A percentile compares a stretch with the other conserved stretches of the same genome.
Conservation (phyloP, 2,888 invertebrate genomes). For the Protodeltote pygarga region DNA sequence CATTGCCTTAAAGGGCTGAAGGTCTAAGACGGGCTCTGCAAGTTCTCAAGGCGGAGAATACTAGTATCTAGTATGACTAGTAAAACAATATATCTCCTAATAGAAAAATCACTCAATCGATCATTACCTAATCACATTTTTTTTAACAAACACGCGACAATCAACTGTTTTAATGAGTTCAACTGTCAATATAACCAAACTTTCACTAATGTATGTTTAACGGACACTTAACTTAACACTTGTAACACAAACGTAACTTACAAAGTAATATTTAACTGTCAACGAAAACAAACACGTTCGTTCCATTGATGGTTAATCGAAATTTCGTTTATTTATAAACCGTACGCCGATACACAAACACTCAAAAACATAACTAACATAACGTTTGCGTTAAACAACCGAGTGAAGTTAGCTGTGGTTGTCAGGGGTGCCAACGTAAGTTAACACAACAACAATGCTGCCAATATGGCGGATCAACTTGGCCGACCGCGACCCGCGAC, state of each 20-base stretch:
- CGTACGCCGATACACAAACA: slow-evolving; percentile 55
- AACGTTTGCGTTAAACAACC: slow-evolving; percentile 74
- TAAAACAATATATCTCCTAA: slow-evolving; percentile 5
- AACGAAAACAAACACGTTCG: slow-evolving; percentile 44
- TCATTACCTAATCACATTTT: slow-evolving; percentile 43
- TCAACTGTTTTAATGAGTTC: slow-evolving; percentile 46
- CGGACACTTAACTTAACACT: slow-evolving; percentile 35
- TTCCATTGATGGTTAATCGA: slow-evolving; percentile 65
- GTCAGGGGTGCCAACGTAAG: slow-evolving; percentile 37
- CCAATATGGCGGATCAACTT: slow-evolving; percentile 40
- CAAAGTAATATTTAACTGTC: slow-evolving; percentile 16
- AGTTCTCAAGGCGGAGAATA: slow-evolving; percentile 55
- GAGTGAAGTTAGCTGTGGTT: slow-evolving; percentile 68
- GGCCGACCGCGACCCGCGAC: slow-evolving; percentile 50
- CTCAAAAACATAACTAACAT: slow-evolving; percentile 79
- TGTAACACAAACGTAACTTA: slow-evolving; percentile 25
- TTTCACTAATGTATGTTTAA: slow-evolving; percentile 59
- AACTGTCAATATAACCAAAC: slow-evolving; percentile 79
- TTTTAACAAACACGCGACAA: slow-evolving; percentile 19
- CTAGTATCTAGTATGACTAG: slow-evolving; percentile 14
- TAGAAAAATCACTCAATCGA: slow-evolving; percentile 9
- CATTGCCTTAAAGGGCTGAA: slow-evolving; percentile 48
- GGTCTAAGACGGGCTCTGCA: slow-evolving; percentile 59
- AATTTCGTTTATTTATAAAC: slow-evolving; percentile 48
- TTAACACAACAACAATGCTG: slow-evolving; percentile 40